A percentile compares a stretch with the other conserved stretches of the same genome.
phyloP scores from a whole-genome alignment of 2,113 vertebrate species.

The Dermatemys mawii region DNA sequence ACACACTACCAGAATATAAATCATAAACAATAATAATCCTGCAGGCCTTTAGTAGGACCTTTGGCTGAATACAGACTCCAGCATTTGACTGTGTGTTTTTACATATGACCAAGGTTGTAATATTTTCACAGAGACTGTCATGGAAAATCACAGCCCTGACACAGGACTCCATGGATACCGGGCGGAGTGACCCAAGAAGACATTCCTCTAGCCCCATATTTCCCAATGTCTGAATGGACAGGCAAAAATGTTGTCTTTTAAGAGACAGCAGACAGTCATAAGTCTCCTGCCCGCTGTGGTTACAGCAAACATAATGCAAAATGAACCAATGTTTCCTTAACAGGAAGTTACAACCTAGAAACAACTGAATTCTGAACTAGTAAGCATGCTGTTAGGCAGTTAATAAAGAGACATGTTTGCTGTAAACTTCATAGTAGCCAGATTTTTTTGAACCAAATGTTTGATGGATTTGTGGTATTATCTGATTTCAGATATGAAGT shows the following conservation, averaged over 20 bases:
- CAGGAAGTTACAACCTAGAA: background rate
- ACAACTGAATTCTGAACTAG: background rate
- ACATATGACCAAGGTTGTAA: background rate
- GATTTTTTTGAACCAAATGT: constrained; percentile 8
- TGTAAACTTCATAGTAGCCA: background rate
- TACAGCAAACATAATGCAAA: background rate
- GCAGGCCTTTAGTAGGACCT: background rate
- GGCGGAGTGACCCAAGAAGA: background rate
- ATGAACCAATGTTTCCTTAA: background rate
- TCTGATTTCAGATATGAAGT: constrained; percentile 1
- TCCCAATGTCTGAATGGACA: background rate
- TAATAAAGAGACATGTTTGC: constrained; percentile 43
- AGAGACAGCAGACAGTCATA: background rate
- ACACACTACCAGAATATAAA: background rate
- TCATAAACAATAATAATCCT: fast-evolving
- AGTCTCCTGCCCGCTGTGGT: background rate
- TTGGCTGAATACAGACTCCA: background rate
- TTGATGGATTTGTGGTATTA: constrained; percentile 13
- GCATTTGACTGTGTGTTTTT: background rate
- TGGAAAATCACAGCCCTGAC: background rate
- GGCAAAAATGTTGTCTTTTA: background rate
- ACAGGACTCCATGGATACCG: background rate
- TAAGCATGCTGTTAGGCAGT: constrained; percentile 11
- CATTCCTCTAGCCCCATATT: background rate
- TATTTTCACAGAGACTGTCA: background rate